phyloP scores from a whole-genome alignment of 2,113 vertebrate species.

The Pelobates fuscus region DNA sequence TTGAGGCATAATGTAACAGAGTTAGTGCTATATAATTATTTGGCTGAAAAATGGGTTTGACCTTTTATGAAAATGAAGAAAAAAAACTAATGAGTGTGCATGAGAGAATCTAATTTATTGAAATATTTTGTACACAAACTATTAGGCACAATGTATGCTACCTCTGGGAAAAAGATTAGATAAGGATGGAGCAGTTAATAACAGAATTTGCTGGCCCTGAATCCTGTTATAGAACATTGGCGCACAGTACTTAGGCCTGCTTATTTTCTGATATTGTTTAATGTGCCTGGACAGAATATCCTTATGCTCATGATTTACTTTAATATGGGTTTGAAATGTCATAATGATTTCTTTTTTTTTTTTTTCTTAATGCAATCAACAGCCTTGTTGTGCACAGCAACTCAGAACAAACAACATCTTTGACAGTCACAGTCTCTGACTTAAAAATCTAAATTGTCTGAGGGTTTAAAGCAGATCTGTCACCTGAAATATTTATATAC shows the following conservation, averaged over 20 bases:
- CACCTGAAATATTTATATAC: too few species aligned
- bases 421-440: not conserved
- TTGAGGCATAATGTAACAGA: constrained; percentile 26
- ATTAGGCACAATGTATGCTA: constrained; percentile 48
- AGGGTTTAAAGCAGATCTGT: too few species aligned
- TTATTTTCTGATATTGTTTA: constrained; percentile 48
- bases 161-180: constrained; percentile 42
- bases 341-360: constrained; percentile 23
- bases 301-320: constrained; percentile 39
- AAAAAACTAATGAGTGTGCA: constrained; percentile 47
- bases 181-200: constrained; percentile 46
- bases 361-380: constrained; percentile 1
- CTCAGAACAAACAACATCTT: not conserved
- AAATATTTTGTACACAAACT: constrained; percentile 53
- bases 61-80: constrained; percentile 46
- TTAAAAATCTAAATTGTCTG: not conserved
- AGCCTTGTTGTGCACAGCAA: not conserved
- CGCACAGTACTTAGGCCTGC: constrained; percentile 35
- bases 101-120: constrained; percentile 54
- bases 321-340: constrained; percentile 21
- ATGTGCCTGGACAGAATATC: constrained; percentile 29
- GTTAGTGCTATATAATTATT: constrained; percentile 55
- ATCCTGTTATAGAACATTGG: constrained; percentile 51
- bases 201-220: constrained; percentile 45
- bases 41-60: constrained; percentile 56